Percentiles rank a stretch among this genome's conserved stretches.
Evolutionary conservation across 2,888 invertebrate genomes (phyloP).

Genomic region (Scaptomyza caliginosa): DNA sequence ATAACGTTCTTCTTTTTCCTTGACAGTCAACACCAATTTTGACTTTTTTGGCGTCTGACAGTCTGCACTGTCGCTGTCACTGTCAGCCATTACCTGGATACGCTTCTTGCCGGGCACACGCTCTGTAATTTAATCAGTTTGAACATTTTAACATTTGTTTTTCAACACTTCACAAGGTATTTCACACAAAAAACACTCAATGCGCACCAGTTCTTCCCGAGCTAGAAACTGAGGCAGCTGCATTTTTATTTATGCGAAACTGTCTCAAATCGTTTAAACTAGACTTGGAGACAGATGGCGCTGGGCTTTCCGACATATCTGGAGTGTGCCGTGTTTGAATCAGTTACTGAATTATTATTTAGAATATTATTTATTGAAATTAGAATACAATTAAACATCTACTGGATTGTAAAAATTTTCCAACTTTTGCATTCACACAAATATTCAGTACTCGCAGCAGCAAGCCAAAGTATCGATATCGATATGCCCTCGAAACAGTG

Average conservation of each 20-base stretch:
- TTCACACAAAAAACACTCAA: constrained; percentile 20
- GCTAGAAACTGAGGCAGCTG: constrained; percentile 42
- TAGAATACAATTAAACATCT: constrained; percentile 25
- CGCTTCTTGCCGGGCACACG: constrained; percentile 83
- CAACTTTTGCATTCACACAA: constrained; percentile 43
- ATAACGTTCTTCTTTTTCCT: constrained; percentile 83
- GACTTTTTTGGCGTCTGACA: constrained; percentile 75
- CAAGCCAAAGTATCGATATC: constrained; percentile 20
- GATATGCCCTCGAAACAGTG: neutral
- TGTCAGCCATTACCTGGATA: constrained; percentile 82
- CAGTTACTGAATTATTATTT: constrained; percentile 44
- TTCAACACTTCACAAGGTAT: neutral
- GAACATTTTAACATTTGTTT: neutral
- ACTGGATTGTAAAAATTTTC: constrained; percentile 32
- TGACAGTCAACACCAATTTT: constrained; percentile 77
- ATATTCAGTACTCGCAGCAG: constrained; percentile 22
- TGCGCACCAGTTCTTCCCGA: constrained; percentile 67
- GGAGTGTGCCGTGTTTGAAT: constrained; percentile 16
- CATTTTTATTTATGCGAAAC: constrained; percentile 81
- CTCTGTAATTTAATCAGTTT: constrained; percentile 57
- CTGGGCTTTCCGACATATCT: constrained; percentile 75
- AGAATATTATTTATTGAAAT: constrained; percentile 35
- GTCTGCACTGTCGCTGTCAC: constrained; percentile 81
- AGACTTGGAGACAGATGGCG: constrained; percentile 67
- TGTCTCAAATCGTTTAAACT: constrained; percentile 80